Base-by-base conservation (phyloP, 35 echinoderm and acorn worm genomes). In the Apostichopus parvimensis region DNA sequence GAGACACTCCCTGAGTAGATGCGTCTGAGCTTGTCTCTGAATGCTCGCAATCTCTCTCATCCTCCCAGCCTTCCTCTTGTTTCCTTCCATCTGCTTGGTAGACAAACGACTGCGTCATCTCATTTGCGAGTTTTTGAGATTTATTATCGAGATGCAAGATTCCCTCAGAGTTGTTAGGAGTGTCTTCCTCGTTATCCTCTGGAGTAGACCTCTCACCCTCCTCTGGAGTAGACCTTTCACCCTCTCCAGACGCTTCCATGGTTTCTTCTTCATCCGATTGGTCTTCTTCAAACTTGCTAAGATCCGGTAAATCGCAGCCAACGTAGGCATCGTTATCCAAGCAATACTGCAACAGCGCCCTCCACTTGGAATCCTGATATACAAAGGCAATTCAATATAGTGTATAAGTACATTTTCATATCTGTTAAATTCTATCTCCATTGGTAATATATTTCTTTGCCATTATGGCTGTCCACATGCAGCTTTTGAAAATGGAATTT, bases 361-460 rank as follows among this genome's bases (percentile, higher is more conserved):
- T 83, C 97, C 97, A 99, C 28, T 99, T 82, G 24, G 79, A 62
- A 83, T 98, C 96, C 96, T 98, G 20, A 84, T n/a, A 57, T 53
- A n/a, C 6, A 84, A 18, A 57, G 54, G 2, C 34, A 45, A 45
- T 4, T 45, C 34, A 45, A 45, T 2, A 45, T 45, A 45, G 34
- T 45, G 34, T 45, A 45, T 45, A 45, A 45, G 34, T 45, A 45
- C 34, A 45, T 45, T 45, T 45, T 45, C 34, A 45, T 45, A 45
- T 45, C 34, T 45, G 34, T 45, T 45, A 45, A 45, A 3, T 45
- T 45, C 34, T 9, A 18, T 26, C 53, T 21, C 45, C 10, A 57
- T 26, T 53, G 81, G 18, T 84, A 1, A 20, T 84, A 18, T 84
- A 53, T n/a, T 26, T 9, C 25, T 20, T 45, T 45, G 34, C 34